Conservation (phyloP, 2,888 invertebrate genomes). For the Steinernema carpocapsae region DNA sequence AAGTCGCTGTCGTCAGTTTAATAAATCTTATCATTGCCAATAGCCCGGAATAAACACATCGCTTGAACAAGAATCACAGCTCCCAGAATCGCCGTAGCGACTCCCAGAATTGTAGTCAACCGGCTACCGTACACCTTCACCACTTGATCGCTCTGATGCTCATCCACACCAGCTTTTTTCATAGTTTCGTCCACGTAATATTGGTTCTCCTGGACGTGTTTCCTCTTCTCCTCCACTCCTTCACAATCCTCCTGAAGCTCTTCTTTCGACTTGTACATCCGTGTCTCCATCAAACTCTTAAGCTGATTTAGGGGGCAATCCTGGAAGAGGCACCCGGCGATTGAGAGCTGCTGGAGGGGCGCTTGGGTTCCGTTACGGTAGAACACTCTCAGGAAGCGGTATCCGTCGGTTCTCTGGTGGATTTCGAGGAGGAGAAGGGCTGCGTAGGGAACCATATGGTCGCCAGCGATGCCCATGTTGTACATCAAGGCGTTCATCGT, state of each 20-base stretch:
- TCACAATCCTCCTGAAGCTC: not conserved
- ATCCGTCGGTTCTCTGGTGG: conserved; percentile 36
- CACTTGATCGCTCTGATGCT: not conserved
- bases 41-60: conserved; percentile 18
- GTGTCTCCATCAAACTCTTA: not conserved
- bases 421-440: conserved; percentile 41
- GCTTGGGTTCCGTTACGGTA: not conserved
- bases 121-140: not conserved
- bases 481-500: conserved; percentile 43
- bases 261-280: not conserved
- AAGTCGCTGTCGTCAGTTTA: too few relatives aligned
- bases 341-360: not conserved
- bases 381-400: conserved; percentile 38
- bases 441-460: conserved; percentile 42
- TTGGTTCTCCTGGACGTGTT: not conserved
- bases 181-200: not conserved
- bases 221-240: not conserved
- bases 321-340: not conserved
- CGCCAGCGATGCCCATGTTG: conserved; percentile 37
- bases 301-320: not conserved
- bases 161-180: not conserved
- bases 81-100: not conserved
- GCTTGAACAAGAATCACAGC: conserved; percentile 4
- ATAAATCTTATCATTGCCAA: not conserved
- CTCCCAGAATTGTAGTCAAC: not conserved